Evolutionary conservation across 2,113 vertebrate species (phyloP), one percentile per base, ranked within the genome.

Genomic region (Callospermophilus lateralis): DNA sequence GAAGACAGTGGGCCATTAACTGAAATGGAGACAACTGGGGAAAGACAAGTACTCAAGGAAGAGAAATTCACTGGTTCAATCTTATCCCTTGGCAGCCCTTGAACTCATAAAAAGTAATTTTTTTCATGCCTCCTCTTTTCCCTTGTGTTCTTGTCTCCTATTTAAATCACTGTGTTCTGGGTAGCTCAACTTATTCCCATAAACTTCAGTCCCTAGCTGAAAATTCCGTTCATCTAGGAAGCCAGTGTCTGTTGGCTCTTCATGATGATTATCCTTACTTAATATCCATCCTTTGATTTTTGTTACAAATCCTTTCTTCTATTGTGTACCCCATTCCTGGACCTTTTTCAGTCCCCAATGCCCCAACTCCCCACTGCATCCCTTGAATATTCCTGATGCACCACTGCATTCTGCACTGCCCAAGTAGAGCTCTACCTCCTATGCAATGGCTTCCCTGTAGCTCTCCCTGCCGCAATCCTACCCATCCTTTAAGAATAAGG

Each of bases 161-260:
- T 32, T 37, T 84, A 80, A 89, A 51, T 92, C 78, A 84, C 30
- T 48, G 28, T 78, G 55, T 90, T 94, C 22, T 34, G 65, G 55
- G 42, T 84, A 68, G 34, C 5, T 84, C 81, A 83, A 48, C 55
- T 76, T 32, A 48, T 39, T 88, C 39, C 17, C 26, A 93, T 68
- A 42, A 72, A 76, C 19, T 86, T 84, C 26, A 96, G 90, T 68
- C 7, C 13, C 19, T 73, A 68, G 20, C 22, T 92, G 81, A 93
- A 94, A 74, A 89, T 37, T 22, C 45, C 87, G 0, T 19, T 77
- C 65, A 77, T 92, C 42, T 67, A 89, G 89, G 37, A 89, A 78
- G 39, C 34, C 2, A 68, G 74, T 73, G 20, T 20, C 89, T 34
- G 67, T 11, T 80, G 34, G 77, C 6, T 96, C n/a, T 73, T 53